Conservation (phyloP, 2,888 invertebrate genomes). For the Ctena decussata region DNA sequence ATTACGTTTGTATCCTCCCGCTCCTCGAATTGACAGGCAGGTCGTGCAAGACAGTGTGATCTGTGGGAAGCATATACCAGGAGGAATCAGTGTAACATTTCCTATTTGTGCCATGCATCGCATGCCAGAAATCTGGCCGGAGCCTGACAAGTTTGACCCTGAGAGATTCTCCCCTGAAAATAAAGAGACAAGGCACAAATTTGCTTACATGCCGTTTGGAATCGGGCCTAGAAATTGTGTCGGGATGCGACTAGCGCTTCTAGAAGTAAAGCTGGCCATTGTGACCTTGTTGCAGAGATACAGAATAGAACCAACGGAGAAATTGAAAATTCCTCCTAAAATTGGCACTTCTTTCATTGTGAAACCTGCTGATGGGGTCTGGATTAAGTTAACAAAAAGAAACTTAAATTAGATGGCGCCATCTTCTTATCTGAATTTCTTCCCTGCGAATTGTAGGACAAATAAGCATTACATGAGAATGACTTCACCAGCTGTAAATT, state of each 20-base stretch:
- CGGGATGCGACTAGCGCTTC: conserved; percentile 51
- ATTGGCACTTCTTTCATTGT: conserved; percentile 50
- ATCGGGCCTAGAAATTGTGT: conserved; percentile 54
- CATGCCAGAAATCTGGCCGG: conserved; percentile 55
- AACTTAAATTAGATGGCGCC: too few species aligned
- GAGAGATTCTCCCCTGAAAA: conserved; percentile 52
- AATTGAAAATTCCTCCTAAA: conserved; percentile 47
- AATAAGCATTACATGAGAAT: too few species aligned
- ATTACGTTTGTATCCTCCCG: conserved; percentile 69
- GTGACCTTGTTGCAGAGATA: conserved; percentile 54
- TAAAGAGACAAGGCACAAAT: conserved; percentile 44
- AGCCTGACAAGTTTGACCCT: conserved; percentile 62
- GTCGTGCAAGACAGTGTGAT: conserved; percentile 14
- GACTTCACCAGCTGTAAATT: too few species aligned
- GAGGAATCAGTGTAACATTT: conserved; percentile 42
- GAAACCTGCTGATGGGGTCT: conserved; percentile 53
- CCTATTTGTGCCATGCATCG: conserved; percentile 51
- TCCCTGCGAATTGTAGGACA: too few species aligned
- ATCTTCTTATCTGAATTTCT: too few species aligned
- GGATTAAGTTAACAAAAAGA: conserved; percentile 42
- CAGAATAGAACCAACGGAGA: conserved; percentile 38
- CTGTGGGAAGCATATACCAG: conserved; percentile 33
- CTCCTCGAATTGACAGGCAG: conserved; percentile 51
- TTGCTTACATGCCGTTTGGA: conserved; percentile 60
- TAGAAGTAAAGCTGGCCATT: conserved; percentile 51